Evolutionary conservation across 2,888 invertebrate species (phyloP).

Genomic region (Villa cingulata): DNA sequence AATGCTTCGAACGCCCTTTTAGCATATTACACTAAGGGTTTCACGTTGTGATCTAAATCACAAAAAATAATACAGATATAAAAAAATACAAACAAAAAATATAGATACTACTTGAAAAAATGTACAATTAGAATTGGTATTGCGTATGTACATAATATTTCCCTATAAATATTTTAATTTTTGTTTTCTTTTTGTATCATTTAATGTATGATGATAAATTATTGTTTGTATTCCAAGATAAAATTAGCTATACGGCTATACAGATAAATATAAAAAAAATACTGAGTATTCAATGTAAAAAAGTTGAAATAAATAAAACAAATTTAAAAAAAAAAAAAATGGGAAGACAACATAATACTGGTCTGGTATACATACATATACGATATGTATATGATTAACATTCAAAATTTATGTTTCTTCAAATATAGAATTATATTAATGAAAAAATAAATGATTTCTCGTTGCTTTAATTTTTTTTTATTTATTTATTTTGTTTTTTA

Average conservation of each 20-base stretch:
- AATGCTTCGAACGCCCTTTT: conserved; percentile 5
- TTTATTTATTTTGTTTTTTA: too few species aligned
- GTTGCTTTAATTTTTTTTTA: too few species aligned
- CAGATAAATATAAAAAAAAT: background rate
- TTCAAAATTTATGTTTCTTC: too few species aligned
- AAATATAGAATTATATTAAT: too few species aligned
- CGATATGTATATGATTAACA: too few species aligned
- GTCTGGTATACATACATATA: too few species aligned
- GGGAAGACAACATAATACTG: too few species aligned
- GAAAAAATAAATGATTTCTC: too few species aligned
- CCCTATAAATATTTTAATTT: conserved; percentile 5
- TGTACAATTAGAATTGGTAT: conserved; percentile 11
- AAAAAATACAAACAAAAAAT: too few species aligned
- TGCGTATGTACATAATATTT: background rate
- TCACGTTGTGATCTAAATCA: background rate
- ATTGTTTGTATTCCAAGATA: background rate
- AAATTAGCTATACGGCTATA: background rate
- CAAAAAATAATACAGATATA: too few species aligned
- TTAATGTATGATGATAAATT: conserved; percentile 4
- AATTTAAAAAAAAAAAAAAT: background rate
- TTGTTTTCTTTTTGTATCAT: background rate
- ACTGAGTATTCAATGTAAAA: background rate
- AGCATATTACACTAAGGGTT: conserved; percentile 7
- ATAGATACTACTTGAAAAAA: too few species aligned
- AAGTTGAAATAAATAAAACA: background rate